Evolutionary conservation across 1,140 invertebrate genomes (phyloP).

Genomic region (Drosophila kanapiae): DNA sequence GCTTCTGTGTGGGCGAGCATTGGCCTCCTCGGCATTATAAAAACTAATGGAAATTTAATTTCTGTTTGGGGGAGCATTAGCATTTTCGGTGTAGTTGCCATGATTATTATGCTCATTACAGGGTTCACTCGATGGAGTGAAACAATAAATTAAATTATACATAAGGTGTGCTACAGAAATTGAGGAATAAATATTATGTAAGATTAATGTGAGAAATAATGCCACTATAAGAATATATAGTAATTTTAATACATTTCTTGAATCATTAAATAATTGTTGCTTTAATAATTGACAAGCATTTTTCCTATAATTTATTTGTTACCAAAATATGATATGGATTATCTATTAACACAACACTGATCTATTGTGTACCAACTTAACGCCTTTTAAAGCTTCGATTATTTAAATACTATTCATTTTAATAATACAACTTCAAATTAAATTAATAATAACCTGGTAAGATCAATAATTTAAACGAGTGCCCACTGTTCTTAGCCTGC

Average conservation of each 20-base stretch:
- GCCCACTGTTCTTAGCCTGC: background rate
- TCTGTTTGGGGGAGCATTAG: conserved; percentile 43
- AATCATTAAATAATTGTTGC: background rate
- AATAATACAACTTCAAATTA: background rate
- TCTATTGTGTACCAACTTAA: no score
- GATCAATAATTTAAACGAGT: background rate
- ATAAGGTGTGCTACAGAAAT: background rate
- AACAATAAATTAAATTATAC: background rate
- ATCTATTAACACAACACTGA: no score
- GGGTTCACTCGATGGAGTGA: background rate
- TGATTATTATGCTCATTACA: conserved; percentile 49
- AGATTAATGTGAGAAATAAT: background rate
- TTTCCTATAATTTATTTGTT: background rate
- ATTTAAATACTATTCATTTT: no score
- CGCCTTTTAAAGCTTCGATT: no score
- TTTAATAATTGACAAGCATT: background rate
- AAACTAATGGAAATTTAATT: conserved; percentile 64
- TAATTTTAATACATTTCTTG: background rate
- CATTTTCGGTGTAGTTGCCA: conserved; percentile 23
- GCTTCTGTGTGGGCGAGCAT: conserved; percentile 21
- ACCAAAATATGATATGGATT: no score
- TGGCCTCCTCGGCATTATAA: conserved; percentile 47
- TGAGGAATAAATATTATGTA: background rate
- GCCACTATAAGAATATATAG: background rate
- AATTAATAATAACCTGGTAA: background rate